phyloP scores from a whole-genome alignment of 2,888 invertebrate genomes.

The Dione vanillae region DNA sequence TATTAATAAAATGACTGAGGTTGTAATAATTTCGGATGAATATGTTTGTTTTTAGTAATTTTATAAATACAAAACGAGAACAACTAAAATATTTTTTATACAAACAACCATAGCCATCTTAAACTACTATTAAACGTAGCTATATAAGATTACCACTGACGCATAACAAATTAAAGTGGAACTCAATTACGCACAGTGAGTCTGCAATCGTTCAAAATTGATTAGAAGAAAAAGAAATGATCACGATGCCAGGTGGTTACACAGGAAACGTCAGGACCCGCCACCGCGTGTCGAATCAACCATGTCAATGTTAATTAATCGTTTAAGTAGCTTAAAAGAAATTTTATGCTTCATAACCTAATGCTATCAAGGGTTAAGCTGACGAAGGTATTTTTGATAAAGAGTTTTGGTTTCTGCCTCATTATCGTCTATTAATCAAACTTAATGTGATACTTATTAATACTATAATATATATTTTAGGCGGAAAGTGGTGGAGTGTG shows the following conservation, averaged over 20 bases:
- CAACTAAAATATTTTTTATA: too few species aligned
- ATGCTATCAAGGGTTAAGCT: conserved; percentile 44
- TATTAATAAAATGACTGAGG: too few species aligned
- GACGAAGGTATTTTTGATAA: conserved; percentile 14
- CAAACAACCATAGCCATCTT: background rate
- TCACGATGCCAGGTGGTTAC: conserved; percentile 70
- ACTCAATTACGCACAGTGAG: conserved; percentile 80
- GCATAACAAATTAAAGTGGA: conserved; percentile 48
- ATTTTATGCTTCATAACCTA: conserved; percentile 54
- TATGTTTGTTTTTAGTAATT: too few species aligned
- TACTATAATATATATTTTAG: too few species aligned
- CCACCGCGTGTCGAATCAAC: conserved; percentile 72
- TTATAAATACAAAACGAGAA: too few species aligned
- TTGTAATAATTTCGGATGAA: too few species aligned
- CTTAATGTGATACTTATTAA: too few species aligned
- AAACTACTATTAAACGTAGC: background rate
- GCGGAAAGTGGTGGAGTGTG: too few species aligned
- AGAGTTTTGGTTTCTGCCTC: background rate
- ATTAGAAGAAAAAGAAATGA: conserved; percentile 65
- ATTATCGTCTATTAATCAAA: conserved; percentile 3
- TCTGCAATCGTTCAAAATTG: conserved; percentile 72
- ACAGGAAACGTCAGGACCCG: conserved; percentile 65
- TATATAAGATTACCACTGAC: conserved; percentile 14
- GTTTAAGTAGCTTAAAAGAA: conserved; percentile 65
- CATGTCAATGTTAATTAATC: conserved; percentile 81